Base-by-base conservation (phyloP, 2,113 vertebrate species). In the Rhynchomys soricoides region DNA sequence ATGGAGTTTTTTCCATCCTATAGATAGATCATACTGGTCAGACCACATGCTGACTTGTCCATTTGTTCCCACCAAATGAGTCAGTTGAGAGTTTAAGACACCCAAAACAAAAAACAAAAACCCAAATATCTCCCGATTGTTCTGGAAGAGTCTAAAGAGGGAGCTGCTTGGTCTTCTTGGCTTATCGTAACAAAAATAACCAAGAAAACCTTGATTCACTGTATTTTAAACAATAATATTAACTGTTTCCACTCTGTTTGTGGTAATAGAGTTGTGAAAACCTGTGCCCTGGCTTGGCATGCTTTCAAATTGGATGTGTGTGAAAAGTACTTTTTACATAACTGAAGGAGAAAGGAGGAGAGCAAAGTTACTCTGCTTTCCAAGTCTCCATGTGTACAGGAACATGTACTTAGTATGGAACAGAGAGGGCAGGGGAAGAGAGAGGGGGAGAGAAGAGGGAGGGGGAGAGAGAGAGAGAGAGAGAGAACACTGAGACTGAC, bases 11-110 rank as follows among this genome's bases (percentile, higher is more conserved):
- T 66, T 31, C 59, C 66, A 40, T 4, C 48, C 62, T 87, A 64
- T 86, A 86, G 90, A 48, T 91, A 95, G 50, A n/a, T 96, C 82
- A n/a, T 45, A 86, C 37, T 78, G 95, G 89, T 95, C 86, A 95
- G 85, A 97, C 92, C 94, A 93, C 96, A 95, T 95, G 92, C 96
- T 95, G 96, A 95, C 85, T 66, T 87, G 55, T 90, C 66, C 94
- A 92, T 95, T 93, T 92, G 90, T 92, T 97, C 52, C 90, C 89
- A 88, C 43, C 79, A 88, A 96, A 94, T 96, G 93, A 96, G 83
- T 96, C 96, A 89, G 45, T 22, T 96, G 79, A 96, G 52, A 96
- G 91, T 62, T 45, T 37, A 43, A 57, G 57, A 86, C 31, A n/a
- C 48, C 19, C 34, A 89, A 75, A 75, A 85, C 88, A 79, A 66